These are phyloP conservation scores for Blera fallax DNA, from an alignment of 2,888 invertebrate species.

Conservation along the genomic window DNA sequence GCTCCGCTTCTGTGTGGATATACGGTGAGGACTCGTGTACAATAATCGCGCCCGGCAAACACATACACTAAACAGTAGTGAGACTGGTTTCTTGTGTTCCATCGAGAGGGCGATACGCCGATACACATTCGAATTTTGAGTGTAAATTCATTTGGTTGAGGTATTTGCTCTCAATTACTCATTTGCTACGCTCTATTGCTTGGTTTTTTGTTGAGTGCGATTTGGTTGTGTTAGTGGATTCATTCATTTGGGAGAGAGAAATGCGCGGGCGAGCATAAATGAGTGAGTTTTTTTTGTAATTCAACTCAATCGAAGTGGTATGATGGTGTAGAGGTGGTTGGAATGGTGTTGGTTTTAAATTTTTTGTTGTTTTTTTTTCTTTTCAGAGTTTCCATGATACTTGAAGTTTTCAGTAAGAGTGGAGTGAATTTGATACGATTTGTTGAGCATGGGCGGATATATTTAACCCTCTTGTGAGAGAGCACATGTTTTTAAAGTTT, in stretches of 20 bases:
- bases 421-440: background rate
- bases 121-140: background rate
- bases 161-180: background rate
- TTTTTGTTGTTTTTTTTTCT: background rate
- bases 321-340: no score
- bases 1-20: no score
- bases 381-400: background rate
- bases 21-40: no score
- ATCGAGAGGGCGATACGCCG: no score
- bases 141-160: background rate
- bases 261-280: background rate
- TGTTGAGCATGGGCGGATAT: no score
- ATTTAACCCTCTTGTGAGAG: background rate
- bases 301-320: no score
- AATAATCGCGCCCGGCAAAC: conserved; percentile 53
- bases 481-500: background rate
- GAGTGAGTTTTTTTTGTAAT: no score
- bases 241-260: background rate
- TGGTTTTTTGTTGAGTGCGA: background rate
- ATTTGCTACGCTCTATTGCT: background rate
- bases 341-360: background rate
- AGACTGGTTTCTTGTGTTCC: background rate
- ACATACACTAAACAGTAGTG: conserved; percentile 52
- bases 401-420: background rate
- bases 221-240: background rate